Evolutionary conservation across 2,797 vertebrate species (phyloP).

Genomic region (Rhinatrema bivittatum): DNA sequence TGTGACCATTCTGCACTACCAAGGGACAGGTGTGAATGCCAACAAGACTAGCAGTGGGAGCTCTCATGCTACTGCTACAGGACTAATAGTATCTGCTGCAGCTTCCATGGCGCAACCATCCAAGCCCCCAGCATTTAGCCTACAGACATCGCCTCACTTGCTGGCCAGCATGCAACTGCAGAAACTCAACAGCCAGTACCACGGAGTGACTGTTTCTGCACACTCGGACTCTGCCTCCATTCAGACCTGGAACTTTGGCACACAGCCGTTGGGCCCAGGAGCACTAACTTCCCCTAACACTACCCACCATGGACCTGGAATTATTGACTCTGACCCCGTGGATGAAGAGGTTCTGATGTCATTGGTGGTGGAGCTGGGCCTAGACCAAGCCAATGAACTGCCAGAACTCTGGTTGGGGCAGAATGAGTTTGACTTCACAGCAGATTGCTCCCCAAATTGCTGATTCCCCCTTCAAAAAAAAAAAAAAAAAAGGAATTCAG

Average conservation of each 20-base stretch:
- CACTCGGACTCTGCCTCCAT: slow-evolving; percentile 16
- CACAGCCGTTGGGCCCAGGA: slow-evolving; percentile 25
- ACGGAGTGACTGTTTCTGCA: slow-evolving; percentile 33
- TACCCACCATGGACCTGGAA: slow-evolving; percentile 38
- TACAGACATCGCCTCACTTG: slow-evolving; percentile 59
- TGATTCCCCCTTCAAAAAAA: no score
- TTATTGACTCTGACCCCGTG: slow-evolving; percentile 68
- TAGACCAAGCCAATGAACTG: slow-evolving; percentile 73
- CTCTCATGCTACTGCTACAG: slow-evolving; percentile 7
- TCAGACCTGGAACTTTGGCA: slow-evolving; percentile 27
- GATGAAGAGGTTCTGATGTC: slow-evolving; percentile 76
- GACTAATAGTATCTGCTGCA: slow-evolving; percentile 4
- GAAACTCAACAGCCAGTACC: slow-evolving; percentile 75
- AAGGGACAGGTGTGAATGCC: slow-evolving; percentile 40
- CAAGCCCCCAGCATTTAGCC: slow-evolving; percentile 59
- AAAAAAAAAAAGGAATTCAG: neutral
- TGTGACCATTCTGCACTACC: slow-evolving; percentile 55
- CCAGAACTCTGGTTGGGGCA: slow-evolving; percentile 79
- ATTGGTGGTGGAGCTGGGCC: slow-evolving; percentile 73
- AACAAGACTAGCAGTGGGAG: slow-evolving; percentile 46
- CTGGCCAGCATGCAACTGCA: slow-evolving; percentile 72
- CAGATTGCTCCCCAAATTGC: slow-evolving; percentile 63
- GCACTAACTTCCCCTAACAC: slow-evolving; percentile 39
- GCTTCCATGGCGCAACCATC: slow-evolving; percentile 14
- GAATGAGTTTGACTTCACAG: slow-evolving; percentile 75